Conservation (phyloP, 2,888 invertebrate species). For the Drosophila flavopinicola region DNA sequence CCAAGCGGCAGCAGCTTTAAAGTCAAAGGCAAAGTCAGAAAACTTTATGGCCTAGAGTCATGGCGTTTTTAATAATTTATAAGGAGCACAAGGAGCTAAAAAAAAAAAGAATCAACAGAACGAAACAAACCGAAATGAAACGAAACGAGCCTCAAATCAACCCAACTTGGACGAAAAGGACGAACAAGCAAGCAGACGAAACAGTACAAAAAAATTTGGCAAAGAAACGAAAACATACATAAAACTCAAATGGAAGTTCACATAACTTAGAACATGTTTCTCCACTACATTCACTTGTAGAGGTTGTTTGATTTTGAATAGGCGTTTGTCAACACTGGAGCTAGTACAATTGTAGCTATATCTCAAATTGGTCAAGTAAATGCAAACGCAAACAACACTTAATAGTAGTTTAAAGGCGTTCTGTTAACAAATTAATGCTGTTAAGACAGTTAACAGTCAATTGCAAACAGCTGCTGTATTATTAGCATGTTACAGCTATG, state of each 20-base stretch:
- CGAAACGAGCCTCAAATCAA: slow-evolving; percentile 61
- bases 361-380: no score
- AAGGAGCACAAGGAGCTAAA: slow-evolving; percentile 37
- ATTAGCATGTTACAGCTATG: no score
- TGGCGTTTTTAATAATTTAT: slow-evolving; percentile 73
- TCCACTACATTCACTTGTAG: slow-evolving; percentile 5
- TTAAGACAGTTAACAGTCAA: no score
- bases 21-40: slow-evolving; percentile 15
- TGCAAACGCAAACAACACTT: no score
- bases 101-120: slow-evolving; percentile 45
- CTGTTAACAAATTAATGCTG: no score
- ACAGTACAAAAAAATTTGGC: not conserved
- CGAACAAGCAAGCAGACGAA: slow-evolving; percentile 2
- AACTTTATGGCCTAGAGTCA: slow-evolving; percentile 57
- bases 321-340: slow-evolving; percentile 8
- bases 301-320: slow-evolving; percentile 1
- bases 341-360: not conserved
- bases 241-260: slow-evolving; percentile 47
- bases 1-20: slow-evolving; percentile 25
- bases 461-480: no score
- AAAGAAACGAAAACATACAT: slow-evolving; percentile 36
- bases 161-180: slow-evolving; percentile 31
- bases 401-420: no score
- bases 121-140: slow-evolving; percentile 10
- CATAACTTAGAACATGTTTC: slow-evolving; percentile 35